Evolutionary conservation across 2,888 invertebrate genomes (phyloP), one percentile per base, ranked within the genome.

Genomic region (Seira sanloemensis): DNA sequence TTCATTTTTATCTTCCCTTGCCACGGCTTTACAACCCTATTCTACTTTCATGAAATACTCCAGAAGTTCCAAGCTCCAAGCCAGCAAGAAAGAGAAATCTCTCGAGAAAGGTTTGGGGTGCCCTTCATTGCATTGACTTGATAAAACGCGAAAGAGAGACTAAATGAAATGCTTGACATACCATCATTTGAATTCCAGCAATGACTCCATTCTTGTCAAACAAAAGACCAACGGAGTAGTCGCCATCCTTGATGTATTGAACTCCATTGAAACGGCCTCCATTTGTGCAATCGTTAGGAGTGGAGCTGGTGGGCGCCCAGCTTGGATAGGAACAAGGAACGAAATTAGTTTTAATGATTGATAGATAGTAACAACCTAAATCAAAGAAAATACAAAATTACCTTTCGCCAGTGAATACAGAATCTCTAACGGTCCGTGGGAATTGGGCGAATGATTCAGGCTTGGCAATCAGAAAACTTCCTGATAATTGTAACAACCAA

Each of bases 181-280:
- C 86, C 71, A 85, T 66, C 65, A 85, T 84, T 67, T 88, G 88
- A 37, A 88, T 78, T 78, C 88, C 88, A 84, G 87, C 86, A 26
- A 88, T 84, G 58, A 79, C 69, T 46, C 88, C 88, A 67, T 88
- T 85, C 9, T 24, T 54, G 25, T 88, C 87, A 18, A 67, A 86
- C 25, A 88, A 72, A 18, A 87, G 71, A 27, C 73, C 78, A 16
- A 88, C 69, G 1, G 78, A 58, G 66, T 71, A 26, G 26, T 88
- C 88, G 2, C 25, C 58, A 37, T 37, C 12, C 50, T 76, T 73
- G 5, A 73, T 50, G 26, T 85, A 85, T 1, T 86, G 85, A 71
- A 72, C 37, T 46, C 88, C 88, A 54, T 85, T 79, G 72, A 86
- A 87, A 2, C 27, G 68, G 1, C 78, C 84, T 25, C 79, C 86